phyloP scores from a whole-genome alignment of 2,888 invertebrate genomes.

The Odontomyia ornata region DNA sequence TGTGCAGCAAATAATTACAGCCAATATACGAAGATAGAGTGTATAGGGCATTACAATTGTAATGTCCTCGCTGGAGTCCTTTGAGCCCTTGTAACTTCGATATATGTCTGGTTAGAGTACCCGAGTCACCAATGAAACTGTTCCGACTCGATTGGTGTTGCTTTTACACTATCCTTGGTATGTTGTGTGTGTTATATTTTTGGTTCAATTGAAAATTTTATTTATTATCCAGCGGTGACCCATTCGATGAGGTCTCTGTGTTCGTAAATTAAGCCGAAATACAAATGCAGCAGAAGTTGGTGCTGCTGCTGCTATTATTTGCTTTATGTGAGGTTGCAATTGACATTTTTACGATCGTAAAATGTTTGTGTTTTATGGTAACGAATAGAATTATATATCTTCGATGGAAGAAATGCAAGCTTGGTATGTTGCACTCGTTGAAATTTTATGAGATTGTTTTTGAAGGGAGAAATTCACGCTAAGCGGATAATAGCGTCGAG shows the following conservation, averaged over 20 bases:
- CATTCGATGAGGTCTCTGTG: slow-evolving; percentile 48
- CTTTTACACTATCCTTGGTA: neutral
- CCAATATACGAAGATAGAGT: neutral
- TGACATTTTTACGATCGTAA: slow-evolving; percentile 48
- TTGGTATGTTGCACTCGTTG: too few species aligned
- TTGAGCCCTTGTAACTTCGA: neutral
- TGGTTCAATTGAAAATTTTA: slow-evolving; percentile 51
- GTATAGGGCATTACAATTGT: neutral
- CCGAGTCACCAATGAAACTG: neutral
- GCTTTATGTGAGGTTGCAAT: slow-evolving; percentile 49
- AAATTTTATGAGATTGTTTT: too few species aligned
- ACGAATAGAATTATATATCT: neutral
- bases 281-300: slow-evolving; percentile 45
- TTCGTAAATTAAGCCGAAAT: slow-evolving; percentile 46
- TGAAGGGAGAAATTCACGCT: too few species aligned
- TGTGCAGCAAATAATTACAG: slow-evolving; percentile 49
- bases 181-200: slow-evolving; percentile 48
- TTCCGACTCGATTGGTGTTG: slow-evolving; percentile 13
- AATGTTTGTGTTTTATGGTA: slow-evolving; percentile 44
- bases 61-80: neutral
- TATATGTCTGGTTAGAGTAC: neutral
- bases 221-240: slow-evolving; percentile 49
- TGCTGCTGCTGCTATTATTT: slow-evolving; percentile 44
- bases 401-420: neutral
- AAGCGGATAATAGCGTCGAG: too few species aligned